A percentile compares a stretch with the other conserved stretches of the same genome.
phyloP scores from a whole-genome alignment of 2,113 vertebrate species.

The Perognathus longimembris region DNA sequence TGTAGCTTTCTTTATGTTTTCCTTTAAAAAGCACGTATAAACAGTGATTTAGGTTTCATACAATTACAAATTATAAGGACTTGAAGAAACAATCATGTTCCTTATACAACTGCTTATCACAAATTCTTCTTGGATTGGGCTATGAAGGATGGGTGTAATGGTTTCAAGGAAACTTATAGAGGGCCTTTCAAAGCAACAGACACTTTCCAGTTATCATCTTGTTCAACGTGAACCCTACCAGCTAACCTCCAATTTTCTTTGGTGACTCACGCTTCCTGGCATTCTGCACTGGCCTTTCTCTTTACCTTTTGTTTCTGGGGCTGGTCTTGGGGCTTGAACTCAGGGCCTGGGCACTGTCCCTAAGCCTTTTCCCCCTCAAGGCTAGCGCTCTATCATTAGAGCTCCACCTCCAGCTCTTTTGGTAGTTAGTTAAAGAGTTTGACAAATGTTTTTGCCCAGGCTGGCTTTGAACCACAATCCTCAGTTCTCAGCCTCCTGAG shows the following conservation, averaged over 20 bases:
- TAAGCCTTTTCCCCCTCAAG: no score
- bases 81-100: slow-evolving; percentile 17
- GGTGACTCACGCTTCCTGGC: not conserved
- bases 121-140: not conserved
- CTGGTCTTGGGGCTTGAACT: no score
- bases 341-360: no score
- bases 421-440: no score
- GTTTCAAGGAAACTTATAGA: not conserved
- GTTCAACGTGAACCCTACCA: slow-evolving; percentile 18
- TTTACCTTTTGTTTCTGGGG: not conserved
- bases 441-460: no score
- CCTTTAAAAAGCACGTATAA: slow-evolving; percentile 30
- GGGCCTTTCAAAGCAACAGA: not conserved
- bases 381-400: no score
- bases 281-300: not conserved
- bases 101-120: not conserved
- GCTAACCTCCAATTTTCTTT: not conserved
- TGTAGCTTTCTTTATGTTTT: slow-evolving; percentile 43
- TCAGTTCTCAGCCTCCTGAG: no score
- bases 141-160: not conserved
- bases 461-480: no score
- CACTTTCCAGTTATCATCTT: not conserved
- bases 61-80: slow-evolving; percentile 29
- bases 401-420: no score
- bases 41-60: slow-evolving; percentile 27